Base-by-base conservation (phyloP, 30 jellyfish, hydroid and myxozoan genomes). In the Cassiopea xamachana region DNA sequence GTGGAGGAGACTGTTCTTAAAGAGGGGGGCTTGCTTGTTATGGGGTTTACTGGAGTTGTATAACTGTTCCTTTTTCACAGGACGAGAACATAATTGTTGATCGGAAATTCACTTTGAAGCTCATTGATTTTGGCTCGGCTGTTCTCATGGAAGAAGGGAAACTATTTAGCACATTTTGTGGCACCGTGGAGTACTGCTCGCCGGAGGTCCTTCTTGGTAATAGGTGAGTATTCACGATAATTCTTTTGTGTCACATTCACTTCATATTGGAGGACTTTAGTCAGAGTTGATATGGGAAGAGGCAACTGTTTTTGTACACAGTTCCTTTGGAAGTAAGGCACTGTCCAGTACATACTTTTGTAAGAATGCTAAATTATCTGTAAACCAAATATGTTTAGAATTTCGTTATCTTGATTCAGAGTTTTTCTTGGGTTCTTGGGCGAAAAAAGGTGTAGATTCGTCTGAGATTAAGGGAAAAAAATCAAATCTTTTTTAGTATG, bases 191-290 rank as follows among this genome's bases (percentile, higher is more conserved):
- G 73, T 96, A 96, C 72, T 96, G 99, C 77, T 96, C 99, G 10
- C 99, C 99, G 7, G 99, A 96, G 78, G 99, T 96, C 6, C 97
- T 96, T 44, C 98, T 96, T 13, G 99, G 99, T 15, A 90, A 90
- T 60, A 59, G 86, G 98, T 94, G 87, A 71, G 96, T 64, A 72
- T 39, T 51, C 39, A 27, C 39, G 58, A 16, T 17, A 2, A 7
- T 16, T 82, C 61, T 50, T 14, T 50, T 79, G 15, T 6, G 64
- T 3, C 7, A 55, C 12, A 55, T 55, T 55, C 64, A 10, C 64
- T 55, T 0, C 64, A 55, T 55, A 3, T 55, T 0, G 12, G 64
- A 55, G 7, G 64, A 0, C 64, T 10, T 6, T 55, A 55, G 0
- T 55, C 64, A 10, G 64, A 27, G 0, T 27, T 27, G 39, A 27